Base-by-base conservation (phyloP, 1,140 invertebrate genomes). In the Saccostrea glomerata region DNA sequence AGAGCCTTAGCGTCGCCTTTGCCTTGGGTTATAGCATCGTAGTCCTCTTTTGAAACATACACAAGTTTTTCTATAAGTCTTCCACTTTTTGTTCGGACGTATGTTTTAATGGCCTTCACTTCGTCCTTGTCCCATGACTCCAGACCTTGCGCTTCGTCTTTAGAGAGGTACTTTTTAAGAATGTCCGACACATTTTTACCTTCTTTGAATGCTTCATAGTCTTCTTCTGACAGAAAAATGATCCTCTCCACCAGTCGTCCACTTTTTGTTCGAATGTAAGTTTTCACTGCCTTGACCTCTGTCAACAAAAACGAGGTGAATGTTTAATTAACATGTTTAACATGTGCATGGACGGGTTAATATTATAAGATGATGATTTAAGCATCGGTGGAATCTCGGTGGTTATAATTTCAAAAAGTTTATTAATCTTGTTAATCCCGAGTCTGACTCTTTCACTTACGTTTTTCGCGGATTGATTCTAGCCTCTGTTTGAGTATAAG, bases 121-220 rank as follows among this genome's bases (percentile, higher is more conserved):
- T 94, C 94, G 11, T 94, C 94, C 88, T 94, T 94, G 87, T 95
- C 94, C 94, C 94, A 95, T 0, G 93, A 94, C 84, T 94, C 92
- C 56, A 95, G 89, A 20, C 93, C 91, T 12, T 88, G 90, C 0
- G 94, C 94, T 73, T 95, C 94, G 1, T 95, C 94, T 77, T 93
- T 92, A 0, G 92, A 91, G 23, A 95, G 90, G 89, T 95, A 94
- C 90, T 94, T 93, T 85, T 92, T 92, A 0, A 94, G 87, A 83
- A 92, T 92, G 77, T 92, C 92, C n/a, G 88, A 88, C 11, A 91
- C 88, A 85, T 92, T 92, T 88, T 93, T 93, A 4, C 93, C 93
- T 66, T 91, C 88, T 87, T 93, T 93, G 88, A 95, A 94, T 3
- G 92, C 92, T 85, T 92, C 91, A 66, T 94, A 95, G 84, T 95